phyloP scores from a whole-genome alignment of 2,888 invertebrate genomes.

The Thecophora atra region DNA sequence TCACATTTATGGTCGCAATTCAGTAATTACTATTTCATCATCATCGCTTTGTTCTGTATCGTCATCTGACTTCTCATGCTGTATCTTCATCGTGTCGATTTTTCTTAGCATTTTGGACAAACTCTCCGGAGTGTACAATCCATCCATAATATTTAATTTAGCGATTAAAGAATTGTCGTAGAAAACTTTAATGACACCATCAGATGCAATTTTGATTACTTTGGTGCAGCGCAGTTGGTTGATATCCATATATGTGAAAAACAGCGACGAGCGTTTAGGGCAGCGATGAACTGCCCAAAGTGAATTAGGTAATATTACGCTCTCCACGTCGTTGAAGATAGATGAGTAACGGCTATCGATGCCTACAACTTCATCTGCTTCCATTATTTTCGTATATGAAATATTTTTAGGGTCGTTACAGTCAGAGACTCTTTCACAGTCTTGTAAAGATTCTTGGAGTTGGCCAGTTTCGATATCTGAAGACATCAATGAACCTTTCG shows the following conservation, averaged over 20 bases:
- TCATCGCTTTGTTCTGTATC: not conserved
- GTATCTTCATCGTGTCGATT: conserved; percentile 39
- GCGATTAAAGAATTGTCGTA: conserved; percentile 40
- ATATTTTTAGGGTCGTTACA: conserved; percentile 3
- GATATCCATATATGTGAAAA: conserved; percentile 49
- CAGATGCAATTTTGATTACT: conserved; percentile 43
- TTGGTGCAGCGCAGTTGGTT: conserved; percentile 44
- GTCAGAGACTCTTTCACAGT: not conserved
- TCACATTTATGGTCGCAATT: not conserved
- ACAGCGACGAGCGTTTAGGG: conserved; percentile 47
- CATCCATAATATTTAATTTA: conserved; percentile 36
- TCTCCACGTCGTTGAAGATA: conserved; percentile 50
- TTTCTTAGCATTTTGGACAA: conserved; percentile 42
- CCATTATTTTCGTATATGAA: conserved; percentile 3
- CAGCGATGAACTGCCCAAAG: conserved; percentile 55
- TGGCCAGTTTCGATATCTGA: not conserved
- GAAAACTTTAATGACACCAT: conserved; percentile 43
- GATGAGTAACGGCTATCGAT: not conserved
- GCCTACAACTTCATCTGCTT: conserved; percentile 12
- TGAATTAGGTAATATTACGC: conserved; percentile 49
- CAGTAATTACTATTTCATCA: not conserved
- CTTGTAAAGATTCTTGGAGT: not conserved
- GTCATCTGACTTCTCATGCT: not conserved
- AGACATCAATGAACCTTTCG: not conserved
- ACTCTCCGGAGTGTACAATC: conserved; percentile 39